Conservation (phyloP, 2,113 vertebrate genomes). For the Neopipo cinnamomea region DNA sequence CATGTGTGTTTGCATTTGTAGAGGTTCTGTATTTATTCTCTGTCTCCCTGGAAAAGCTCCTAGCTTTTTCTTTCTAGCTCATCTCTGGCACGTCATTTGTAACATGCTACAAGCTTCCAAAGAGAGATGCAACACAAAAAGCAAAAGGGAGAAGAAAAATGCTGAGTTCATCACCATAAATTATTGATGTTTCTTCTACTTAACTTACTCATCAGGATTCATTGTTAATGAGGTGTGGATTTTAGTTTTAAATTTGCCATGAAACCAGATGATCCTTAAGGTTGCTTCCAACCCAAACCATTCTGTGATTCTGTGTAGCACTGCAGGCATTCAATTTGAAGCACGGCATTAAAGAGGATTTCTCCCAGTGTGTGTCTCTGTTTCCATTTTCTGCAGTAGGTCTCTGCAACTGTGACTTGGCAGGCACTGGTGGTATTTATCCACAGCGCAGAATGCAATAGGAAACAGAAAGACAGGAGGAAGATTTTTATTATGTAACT, state of each 20-base stretch:
- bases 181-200: slow-evolving; percentile 62
- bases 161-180: slow-evolving; percentile 67
- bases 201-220: slow-evolving; percentile 67
- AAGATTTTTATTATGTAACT: slow-evolving; percentile 44
- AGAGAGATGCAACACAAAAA: slow-evolving; percentile 45
- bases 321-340: slow-evolving; percentile 57
- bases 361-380: slow-evolving; percentile 22
- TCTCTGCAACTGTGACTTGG: slow-evolving; percentile 33
- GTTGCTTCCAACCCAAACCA: neutral
- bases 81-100: slow-evolving; percentile 46
- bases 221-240: slow-evolving; percentile 66
- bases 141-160: slow-evolving; percentile 36
- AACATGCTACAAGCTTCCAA: slow-evolving; percentile 36
- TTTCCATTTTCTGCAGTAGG: slow-evolving; percentile 38
- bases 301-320: slow-evolving; percentile 26
- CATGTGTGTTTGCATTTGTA: slow-evolving; percentile 35
- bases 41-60: slow-evolving; percentile 49
- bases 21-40: slow-evolving; percentile 52
- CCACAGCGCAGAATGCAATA: neutral
- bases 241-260: slow-evolving; percentile 63
- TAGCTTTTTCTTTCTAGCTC: slow-evolving; percentile 31
- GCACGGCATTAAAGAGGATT: slow-evolving; percentile 33
- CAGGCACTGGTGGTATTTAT: slow-evolving; percentile 10
- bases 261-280: neutral
- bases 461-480: slow-evolving; percentile 26